phyloP scores from a whole-genome alignment of 2,888 invertebrate species.

The Pristionchus exspectatus region DNA sequence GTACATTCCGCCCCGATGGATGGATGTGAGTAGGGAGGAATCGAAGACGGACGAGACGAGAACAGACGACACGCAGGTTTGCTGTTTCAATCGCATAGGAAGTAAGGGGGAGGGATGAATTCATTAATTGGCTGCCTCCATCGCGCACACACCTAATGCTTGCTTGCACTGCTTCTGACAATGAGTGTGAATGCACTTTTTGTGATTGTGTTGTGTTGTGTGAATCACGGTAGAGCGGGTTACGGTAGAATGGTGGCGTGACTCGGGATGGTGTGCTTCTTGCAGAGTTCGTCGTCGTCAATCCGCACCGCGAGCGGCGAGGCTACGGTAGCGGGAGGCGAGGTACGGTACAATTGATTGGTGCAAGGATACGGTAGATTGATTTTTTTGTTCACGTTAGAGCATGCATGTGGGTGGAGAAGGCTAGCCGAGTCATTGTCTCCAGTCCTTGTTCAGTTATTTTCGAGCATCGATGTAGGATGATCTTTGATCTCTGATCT shows the following conservation, averaged over 20 bases:
- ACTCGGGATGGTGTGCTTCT: neutral
- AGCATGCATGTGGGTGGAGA: neutral
- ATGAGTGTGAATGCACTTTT: neutral
- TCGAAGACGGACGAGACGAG: neutral
- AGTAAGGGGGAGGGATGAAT: neutral
- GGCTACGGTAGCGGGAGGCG: constrained; percentile 6
- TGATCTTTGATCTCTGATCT: constrained; percentile 40
- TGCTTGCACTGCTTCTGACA: neutral
- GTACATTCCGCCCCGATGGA: neutral
- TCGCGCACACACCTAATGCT: neutral
- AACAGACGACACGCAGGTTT: constrained; percentile 36
- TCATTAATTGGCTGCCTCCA: neutral
- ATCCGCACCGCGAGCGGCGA: constrained; percentile 24
- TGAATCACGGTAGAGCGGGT: neutral
- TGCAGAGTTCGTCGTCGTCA: constrained; percentile 34
- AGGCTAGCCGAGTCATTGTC: neutral
- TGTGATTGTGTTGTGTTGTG: neutral
- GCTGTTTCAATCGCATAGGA: neutral
- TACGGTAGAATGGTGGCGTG: neutral
- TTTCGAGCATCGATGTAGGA: neutral
- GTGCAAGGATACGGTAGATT: neutral
- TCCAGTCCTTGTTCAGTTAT: neutral
- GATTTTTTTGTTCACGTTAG: neutral
- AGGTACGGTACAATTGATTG: constrained; percentile 21
- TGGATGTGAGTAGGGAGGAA: neutral